Evolutionary conservation across 2,797 vertebrate species (phyloP).

Genomic region (Tympanoctomys barrerae): DNA sequence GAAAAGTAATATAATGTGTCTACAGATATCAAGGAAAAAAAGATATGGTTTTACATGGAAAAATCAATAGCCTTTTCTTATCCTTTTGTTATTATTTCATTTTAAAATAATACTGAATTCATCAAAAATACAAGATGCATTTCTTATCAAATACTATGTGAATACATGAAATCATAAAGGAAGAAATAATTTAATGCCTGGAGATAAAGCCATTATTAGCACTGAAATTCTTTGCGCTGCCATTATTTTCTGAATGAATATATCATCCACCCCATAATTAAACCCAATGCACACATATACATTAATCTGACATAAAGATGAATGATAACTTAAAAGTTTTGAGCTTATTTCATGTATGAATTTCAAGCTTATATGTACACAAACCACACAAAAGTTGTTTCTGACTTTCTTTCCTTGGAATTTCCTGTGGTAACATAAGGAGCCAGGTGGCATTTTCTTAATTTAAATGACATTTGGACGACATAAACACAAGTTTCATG

Average conservation of each 20-base stretch:
- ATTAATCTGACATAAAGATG: background rate
- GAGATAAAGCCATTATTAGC: background rate
- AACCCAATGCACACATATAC: background rate
- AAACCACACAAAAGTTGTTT: background rate
- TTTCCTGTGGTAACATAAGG: constrained; percentile 9
- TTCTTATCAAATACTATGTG: background rate
- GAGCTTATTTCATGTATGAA: background rate
- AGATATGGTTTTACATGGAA: background rate
- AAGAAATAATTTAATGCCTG: background rate
- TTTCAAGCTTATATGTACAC: background rate
- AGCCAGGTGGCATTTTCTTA: constrained; percentile 50
- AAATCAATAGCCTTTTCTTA: background rate
- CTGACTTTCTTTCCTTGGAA: constrained; percentile 27
- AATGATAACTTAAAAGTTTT: background rate
- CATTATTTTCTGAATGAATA: background rate
- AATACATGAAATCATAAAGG: background rate
- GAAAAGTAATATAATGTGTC: background rate
- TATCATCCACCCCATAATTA: background rate
- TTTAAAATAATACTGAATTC: background rate
- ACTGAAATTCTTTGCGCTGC: background rate
- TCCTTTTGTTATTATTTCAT: background rate
- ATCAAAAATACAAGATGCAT: background rate
- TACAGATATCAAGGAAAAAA: background rate
- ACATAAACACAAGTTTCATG: background rate
- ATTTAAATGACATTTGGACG: constrained; percentile 59